Base-by-base conservation (phyloP, 2,888 invertebrate species). In the Drosophila ustulata region DNA sequence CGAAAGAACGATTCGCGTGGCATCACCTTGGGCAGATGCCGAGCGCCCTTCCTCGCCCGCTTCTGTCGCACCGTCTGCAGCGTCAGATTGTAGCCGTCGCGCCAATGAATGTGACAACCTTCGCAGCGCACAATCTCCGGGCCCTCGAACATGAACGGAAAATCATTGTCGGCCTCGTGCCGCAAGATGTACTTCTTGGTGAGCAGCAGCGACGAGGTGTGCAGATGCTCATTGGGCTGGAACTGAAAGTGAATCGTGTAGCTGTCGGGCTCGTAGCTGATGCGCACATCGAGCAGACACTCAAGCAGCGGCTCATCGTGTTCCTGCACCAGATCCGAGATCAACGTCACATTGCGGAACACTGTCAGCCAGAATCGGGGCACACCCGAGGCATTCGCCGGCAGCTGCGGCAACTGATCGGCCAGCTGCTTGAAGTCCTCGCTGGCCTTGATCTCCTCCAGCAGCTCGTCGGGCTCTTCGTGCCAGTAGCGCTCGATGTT, bases 71-170 rank as follows among this genome's bases (percentile, higher is more conserved):
- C 79, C 1, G 80, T 82, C 45, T 78, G 78, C 23, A 80, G 47
- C 0, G 86, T 85, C 0, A 85, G 49, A 58, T 85, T 80, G 26
- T 52, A 71, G 11, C 83, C 86, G 28, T 80, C 75, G 0, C 80
- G 80, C 85, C 85, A 85, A 8, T 80, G 80, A 18, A 85, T 83
- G 43, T 82, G 71, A 26, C 85, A 85, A 37, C 85, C 85, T 66
- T 85, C 84, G 55, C 85, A 85, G 8, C 86, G 73, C 7, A 86
- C 75, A 8, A 84, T 82, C 49, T 85, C 86, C 1, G 86, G 83
- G 0, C 85, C 85, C 66, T 86, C 86, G 47, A 83, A 85, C 61
- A 71, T 57, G 18, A 84, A 85, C 0, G 86, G 86, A 52, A 66
- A 86, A 1, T 80, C 71, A 28, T 75, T 66, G 37, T 84, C 82